Evolutionary conservation across 2,888 invertebrate species (phyloP).

Genomic region (Silvanus unidentatus): DNA sequence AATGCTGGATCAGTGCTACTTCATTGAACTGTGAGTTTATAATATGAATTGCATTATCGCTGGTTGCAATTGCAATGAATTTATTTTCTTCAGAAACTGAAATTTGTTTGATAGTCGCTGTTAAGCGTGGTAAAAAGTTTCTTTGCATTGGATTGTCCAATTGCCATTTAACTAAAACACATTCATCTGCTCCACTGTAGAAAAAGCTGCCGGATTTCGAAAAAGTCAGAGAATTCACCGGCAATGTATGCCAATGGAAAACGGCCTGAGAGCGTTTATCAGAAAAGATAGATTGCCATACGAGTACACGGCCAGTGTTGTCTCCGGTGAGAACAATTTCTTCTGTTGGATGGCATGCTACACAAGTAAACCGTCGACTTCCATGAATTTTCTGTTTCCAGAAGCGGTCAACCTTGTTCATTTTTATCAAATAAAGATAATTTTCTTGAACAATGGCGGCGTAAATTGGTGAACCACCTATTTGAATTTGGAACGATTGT

Average conservation of each 20-base stretch:
- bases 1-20: conserved; percentile 56
- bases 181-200: conserved; percentile 70
- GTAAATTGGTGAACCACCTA: conserved; percentile 20
- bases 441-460: conserved; percentile 28
- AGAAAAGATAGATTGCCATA: conserved; percentile 54
- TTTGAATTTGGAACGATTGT: conserved; percentile 22
- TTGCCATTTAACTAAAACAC: conserved; percentile 73
- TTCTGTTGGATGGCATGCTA: conserved; percentile 62
- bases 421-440: conserved; percentile 24
- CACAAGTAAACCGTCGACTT: conserved; percentile 51
- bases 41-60: conserved; percentile 62
- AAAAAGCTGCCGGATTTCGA: conserved; percentile 60
- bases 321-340: conserved; percentile 64
- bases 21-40: conserved; percentile 51
- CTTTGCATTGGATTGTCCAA: conserved; percentile 46
- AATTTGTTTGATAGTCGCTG: conserved; percentile 61
- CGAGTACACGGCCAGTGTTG: conserved; percentile 55
- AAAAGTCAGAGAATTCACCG: conserved; percentile 62
- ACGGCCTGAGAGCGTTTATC: conserved; percentile 41
- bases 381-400: conserved; percentile 3
- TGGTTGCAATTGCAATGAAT: conserved; percentile 59
- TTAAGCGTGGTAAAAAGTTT: conserved; percentile 64
- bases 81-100: conserved; percentile 55
- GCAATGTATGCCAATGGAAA: conserved; percentile 73
- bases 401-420: conserved; percentile 5